Base-by-base conservation (phyloP, 1,140 invertebrate genomes). In the Geopemphigus sp. region DNA sequence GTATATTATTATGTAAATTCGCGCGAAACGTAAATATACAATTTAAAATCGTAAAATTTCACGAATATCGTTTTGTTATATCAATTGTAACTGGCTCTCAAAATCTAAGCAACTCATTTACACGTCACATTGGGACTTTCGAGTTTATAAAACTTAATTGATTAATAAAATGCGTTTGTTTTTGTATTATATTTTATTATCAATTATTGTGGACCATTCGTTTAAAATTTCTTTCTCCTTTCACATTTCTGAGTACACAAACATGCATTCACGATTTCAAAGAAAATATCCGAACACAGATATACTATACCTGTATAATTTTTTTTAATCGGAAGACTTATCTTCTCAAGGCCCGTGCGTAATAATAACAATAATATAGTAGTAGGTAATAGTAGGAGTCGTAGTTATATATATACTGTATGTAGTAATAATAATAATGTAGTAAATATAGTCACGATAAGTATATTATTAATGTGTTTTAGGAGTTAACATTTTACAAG, bases 171-270 rank as follows among this genome's bases (percentile, higher is more conserved):
- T 53, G 17, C 26, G 17, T 72, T 72, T 50, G 45, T 50, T 54
- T 72, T 53, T 12, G 50, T 72, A 72, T 53, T 24, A 24, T 39
- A 12, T 74, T 14, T 54, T 24, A 57, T 22, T 76, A 76, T 17
- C 61, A 76, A 47, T 61, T n/a, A 12, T 59, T 45, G 73, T 57
- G 59, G 32, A 76, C 56, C 32, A 59, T 61, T 59, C 54, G 22
- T 61, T 56, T 32, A 74, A 57, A 59, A 57, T 19, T 78, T 78
- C 74, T 78, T 78, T 78, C 57, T 63, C 74, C 74, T 78, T 78
- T 78, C 74, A 78, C 74, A 78, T 78, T 78, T 63, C 39, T 50
- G 54, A 78, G 24, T 78, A 39, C 15, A 61, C 45, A 78, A 47
- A 78, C 57, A 29, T 39, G 39, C n/a, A 66, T 39, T 76, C 3